Conservation (phyloP, 2,113 vertebrate species). For the Perca fluviatilis region DNA sequence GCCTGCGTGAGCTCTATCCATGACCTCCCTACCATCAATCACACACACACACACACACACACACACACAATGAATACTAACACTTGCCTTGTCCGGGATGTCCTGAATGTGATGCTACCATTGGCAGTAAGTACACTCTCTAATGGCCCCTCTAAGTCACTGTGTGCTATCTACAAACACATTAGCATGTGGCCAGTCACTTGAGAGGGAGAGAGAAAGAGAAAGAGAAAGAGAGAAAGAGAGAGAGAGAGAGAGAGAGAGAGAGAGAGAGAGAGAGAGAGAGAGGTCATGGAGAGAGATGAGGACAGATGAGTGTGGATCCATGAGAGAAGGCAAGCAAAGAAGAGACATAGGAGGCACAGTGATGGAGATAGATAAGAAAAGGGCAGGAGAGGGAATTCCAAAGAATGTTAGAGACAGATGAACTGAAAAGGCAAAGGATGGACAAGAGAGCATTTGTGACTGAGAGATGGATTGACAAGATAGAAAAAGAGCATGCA, state of each 20-base stretch:
- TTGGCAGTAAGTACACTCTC: conserved; percentile 53
- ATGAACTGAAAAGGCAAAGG: conserved; percentile 37
- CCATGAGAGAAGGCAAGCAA: conserved; percentile 22
- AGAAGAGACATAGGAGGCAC: conserved; percentile 3
- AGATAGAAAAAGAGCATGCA: conserved; percentile 35
- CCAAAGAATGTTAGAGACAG: conserved; percentile 13
- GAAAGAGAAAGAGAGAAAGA: conserved; percentile 18
- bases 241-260: conserved; percentile 30
- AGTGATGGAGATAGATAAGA: conserved; percentile 41
- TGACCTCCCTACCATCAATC: conserved; percentile 80
- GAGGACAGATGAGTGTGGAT: conserved; percentile 58
- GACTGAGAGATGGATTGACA: conserved; percentile 30
- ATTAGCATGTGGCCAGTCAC: conserved; percentile 64
- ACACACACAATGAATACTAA: conserved; percentile 32
- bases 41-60: conserved; percentile 25
- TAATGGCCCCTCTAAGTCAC: conserved; percentile 69
- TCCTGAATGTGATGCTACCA: conserved; percentile 34
- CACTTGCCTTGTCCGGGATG: conserved; percentile 52
- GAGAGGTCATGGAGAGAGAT: conserved; percentile 51
- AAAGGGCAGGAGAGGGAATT: conserved; percentile 29
- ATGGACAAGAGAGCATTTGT: conserved; percentile 17
- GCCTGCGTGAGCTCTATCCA: conserved; percentile 46
- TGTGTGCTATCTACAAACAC: conserved; percentile 61
- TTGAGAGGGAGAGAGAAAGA: conserved; percentile 12
- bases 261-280: conserved; percentile 27